Evolutionary conservation across 2,888 invertebrate genomes (phyloP).

Genomic region (Prosopocoilus inquinatus): DNA sequence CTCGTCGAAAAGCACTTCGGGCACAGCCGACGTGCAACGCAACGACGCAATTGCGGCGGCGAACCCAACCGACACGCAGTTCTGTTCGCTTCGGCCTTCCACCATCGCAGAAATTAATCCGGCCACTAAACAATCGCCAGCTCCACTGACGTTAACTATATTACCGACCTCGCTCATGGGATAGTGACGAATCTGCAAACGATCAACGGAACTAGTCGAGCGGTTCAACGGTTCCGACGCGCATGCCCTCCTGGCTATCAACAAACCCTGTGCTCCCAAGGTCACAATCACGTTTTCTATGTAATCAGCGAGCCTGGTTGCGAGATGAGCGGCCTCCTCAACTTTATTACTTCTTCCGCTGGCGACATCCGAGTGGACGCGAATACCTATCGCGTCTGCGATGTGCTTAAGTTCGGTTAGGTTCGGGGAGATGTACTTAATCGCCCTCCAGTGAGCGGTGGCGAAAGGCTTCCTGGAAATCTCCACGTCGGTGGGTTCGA

Average conservation of each 20-base stretch:
- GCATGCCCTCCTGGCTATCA: conserved; percentile 50
- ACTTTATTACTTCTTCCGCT: conserved; percentile 37
- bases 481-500: conserved; percentile 83
- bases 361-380: conserved; percentile 31
- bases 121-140: conserved; percentile 75
- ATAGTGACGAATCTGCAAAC: conserved; percentile 48
- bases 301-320: conserved; percentile 48
- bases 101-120: conserved; percentile 68
- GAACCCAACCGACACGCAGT: conserved; percentile 62
- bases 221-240: conserved; percentile 36
- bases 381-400: conserved; percentile 53
- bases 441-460: conserved; percentile 48
- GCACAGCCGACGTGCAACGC: conserved; percentile 61
- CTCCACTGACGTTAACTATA: conserved; percentile 76
- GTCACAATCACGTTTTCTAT: conserved; percentile 64
- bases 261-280: conserved; percentile 59
- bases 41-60: conserved; percentile 62
- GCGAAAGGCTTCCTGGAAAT: conserved; percentile 72
- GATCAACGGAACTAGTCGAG: conserved; percentile 12
- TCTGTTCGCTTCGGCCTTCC: conserved; percentile 54
- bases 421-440: conserved; percentile 77
- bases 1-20: conserved; percentile 43
- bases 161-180: conserved; percentile 46
- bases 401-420: conserved; percentile 71
- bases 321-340: conserved; percentile 42